Evolutionary conservation across 2,113 vertebrate genomes (phyloP).

Genomic region (Pungitius pungitius): DNA sequence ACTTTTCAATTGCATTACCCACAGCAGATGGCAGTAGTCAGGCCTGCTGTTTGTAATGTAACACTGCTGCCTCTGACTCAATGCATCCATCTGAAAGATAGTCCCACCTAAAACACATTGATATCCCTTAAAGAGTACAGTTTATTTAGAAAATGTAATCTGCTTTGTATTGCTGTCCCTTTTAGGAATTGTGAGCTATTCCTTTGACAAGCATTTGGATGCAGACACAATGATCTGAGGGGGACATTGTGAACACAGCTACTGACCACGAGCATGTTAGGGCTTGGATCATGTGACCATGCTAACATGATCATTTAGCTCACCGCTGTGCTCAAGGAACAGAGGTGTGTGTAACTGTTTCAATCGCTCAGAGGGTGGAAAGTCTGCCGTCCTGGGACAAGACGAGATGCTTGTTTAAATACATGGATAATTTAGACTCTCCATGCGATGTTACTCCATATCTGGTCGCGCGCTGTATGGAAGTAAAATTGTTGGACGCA

Average conservation of each 20-base stretch:
- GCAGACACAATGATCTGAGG: not conserved
- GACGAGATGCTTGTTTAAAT: not conserved
- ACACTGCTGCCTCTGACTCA: not conserved
- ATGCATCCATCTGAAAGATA: no score
- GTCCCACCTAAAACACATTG: no score
- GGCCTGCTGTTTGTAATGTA: not conserved
- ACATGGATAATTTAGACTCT: not conserved
- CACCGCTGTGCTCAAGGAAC: not conserved
- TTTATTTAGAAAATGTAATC: not conserved
- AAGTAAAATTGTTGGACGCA: not conserved
- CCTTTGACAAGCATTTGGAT: not conserved
- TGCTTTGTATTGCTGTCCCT: no score
- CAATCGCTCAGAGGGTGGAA: not conserved
- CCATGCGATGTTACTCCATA: not conserved
- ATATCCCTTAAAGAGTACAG: no score
- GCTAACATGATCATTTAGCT: not conserved
- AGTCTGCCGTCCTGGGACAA: not conserved
- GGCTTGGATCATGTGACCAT: not conserved
- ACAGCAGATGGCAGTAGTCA: no score
- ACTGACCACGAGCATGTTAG: not conserved
- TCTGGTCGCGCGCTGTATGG: no score
- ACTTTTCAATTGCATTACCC: not conserved
- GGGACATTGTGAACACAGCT: not conserved
- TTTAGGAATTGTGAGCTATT: not conserved
- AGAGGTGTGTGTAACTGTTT: not conserved